These are phyloP conservation scores for Enteromius thamalakanensis DNA, from an alignment of 2,797 vertebrate genomes.

Conservation along the genomic window DNA sequence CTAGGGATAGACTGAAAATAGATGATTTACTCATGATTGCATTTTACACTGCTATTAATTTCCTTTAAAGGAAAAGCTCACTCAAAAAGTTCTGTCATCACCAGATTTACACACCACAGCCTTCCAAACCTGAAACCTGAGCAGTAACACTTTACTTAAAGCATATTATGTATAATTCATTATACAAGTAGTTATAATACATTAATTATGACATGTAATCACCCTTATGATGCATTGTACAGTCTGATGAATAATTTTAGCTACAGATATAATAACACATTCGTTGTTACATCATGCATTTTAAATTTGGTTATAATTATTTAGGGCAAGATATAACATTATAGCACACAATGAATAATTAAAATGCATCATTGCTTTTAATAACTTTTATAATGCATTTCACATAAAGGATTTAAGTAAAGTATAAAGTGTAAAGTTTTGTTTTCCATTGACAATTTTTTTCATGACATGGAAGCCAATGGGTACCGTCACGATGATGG, in stretches of 20 bases:
- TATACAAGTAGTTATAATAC: background rate
- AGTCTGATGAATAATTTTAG: too few relatives aligned
- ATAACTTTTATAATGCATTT: background rate
- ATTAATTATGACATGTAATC: background rate
- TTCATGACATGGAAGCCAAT: background rate
- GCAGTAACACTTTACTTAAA: background rate
- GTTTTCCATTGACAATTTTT: background rate
- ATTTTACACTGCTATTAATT: background rate
- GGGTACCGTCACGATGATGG: background rate
- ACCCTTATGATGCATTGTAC: background rate
- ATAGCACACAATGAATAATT: background rate
- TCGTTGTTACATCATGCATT: background rate
- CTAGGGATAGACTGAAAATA: background rate
- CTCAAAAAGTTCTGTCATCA: background rate
- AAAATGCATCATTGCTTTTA: background rate
- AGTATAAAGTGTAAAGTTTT: background rate
- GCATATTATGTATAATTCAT: background rate
- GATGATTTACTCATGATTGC: background rate
- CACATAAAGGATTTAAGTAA: background rate
- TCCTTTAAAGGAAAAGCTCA: background rate
- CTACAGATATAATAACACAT: background rate
- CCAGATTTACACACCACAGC: background rate
- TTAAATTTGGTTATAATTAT: background rate
- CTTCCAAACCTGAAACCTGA: background rate
- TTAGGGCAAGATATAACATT: background rate